Evolutionary conservation across 2,888 invertebrate species (phyloP).

Genomic region (Myopa testacea): DNA sequence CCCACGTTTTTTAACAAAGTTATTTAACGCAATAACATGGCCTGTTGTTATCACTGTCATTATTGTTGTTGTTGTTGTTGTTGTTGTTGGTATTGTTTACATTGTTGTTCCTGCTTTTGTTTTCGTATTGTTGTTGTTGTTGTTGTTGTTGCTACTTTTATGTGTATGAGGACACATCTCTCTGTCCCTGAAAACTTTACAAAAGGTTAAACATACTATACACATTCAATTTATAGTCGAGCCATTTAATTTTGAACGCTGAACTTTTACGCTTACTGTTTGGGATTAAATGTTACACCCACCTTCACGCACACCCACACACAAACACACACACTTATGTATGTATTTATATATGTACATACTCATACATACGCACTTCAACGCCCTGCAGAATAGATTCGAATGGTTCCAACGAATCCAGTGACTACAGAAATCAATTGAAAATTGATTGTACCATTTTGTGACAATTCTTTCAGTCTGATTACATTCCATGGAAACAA

Average conservation of each 20-base stretch:
- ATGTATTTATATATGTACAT: too few relatives aligned
- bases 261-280: too few relatives aligned
- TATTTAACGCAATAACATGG: not conserved
- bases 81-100: not conserved
- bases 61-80: not conserved
- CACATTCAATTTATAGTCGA: not conserved
- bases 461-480: too few relatives aligned
- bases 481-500: too few relatives aligned
- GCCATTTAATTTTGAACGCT: not conserved
- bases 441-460: too few relatives aligned
- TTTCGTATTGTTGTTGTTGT: not conserved
- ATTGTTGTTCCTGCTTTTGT: not conserved
- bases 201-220: not conserved
- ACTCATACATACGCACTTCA: too few relatives aligned
- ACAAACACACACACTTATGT: too few relatives aligned
- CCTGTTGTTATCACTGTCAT: not conserved
- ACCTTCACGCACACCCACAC: too few relatives aligned
- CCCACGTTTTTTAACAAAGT: not conserved
- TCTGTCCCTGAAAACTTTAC: conserved; percentile 22
- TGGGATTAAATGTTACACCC: too few relatives aligned
- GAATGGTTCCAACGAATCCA: too few relatives aligned
- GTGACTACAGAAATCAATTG: too few relatives aligned
- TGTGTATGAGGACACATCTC: not conserved
- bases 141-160: not conserved
- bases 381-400: too few relatives aligned